Evolutionary conservation across 2,797 vertebrate genomes (phyloP).

Genomic region (Microctenopoma steveboyesi): DNA sequence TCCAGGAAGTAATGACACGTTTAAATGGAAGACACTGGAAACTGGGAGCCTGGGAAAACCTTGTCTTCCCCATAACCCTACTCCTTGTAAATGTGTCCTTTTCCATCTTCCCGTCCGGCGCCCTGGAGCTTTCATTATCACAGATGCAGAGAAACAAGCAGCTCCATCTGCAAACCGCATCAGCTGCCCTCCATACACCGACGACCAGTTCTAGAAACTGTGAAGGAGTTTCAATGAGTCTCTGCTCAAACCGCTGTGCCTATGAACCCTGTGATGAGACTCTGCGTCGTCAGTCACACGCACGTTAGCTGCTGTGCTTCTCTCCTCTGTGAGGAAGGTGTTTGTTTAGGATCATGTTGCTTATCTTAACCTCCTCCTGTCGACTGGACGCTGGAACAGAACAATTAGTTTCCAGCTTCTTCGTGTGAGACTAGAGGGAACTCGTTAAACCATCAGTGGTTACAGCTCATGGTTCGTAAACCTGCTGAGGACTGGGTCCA

Average conservation of each 20-base stretch:
- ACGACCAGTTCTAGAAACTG: conserved; percentile 12
- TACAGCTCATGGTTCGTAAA: not conserved
- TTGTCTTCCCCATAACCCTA: not conserved
- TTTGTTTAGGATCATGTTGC: not conserved
- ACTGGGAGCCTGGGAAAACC: conserved; percentile 6
- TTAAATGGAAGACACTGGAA: conserved; percentile 8
- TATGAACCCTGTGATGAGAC: too few relatives aligned
- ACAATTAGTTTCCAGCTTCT: not conserved
- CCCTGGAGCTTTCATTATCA: conserved; percentile 34
- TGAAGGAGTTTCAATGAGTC: too few relatives aligned
- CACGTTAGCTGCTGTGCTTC: too few relatives aligned
- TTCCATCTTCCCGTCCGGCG: conserved; percentile 21
- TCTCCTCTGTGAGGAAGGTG: not conserved
- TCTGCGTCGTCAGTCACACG: not conserved
- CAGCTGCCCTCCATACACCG: not conserved
- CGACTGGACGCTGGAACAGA: not conserved
- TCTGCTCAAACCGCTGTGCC: too few relatives aligned
- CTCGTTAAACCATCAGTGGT: not conserved
- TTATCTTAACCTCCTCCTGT: not conserved
- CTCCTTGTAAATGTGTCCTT: conserved; percentile 13
- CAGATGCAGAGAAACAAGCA: conserved; percentile 29
- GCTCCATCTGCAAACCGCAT: conserved; percentile 38
- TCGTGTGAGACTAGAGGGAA: not conserved
- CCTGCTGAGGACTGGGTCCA: too few relatives aligned
- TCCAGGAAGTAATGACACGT: conserved; percentile 22